Evolutionary conservation across 2,888 invertebrate species (phyloP), one percentile per base, ranked within the genome.

Genomic region (Coecobrya sp.): DNA sequence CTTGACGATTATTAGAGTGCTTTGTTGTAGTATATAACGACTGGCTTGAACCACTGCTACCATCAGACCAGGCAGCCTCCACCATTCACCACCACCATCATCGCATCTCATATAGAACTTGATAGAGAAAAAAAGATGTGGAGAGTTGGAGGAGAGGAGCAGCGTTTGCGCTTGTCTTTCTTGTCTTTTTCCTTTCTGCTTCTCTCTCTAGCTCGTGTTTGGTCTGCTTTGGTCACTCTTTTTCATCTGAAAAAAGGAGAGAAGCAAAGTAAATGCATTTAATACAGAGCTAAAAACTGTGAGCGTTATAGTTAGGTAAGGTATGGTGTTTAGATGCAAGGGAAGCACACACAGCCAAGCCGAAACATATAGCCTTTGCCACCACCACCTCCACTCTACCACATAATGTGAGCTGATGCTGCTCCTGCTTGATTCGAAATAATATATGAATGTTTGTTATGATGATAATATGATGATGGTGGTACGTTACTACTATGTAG

Each of bases 81-180:
- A 62, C 36, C n/a, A 52, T 65, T 25, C 82, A 70, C 73, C 70
- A 91, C 52, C 70, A 82, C 90, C 79, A 68, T 45, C 85, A 73
- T 82, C 88, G 59, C 82, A 70, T 62, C 79, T 52, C 52, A 65
- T 19, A 68, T 27, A 65, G 68, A 76, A 76, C 36, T 25, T 52
- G n/a, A n/a, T 3, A n/a, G n/a, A 10, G 27, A 81, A 10, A 30
- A 55, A 30, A 27, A 79, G 27, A 52, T 79, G 79, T 27, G 73
- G 45, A 55, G 45, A 55, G 25, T 22, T 36, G 45, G n/a, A 76
- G 85, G 45, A 62, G 85, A 91, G 68, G 81, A 87, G 91, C 91
- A 91, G 91, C 91, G 91, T 91, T 91, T 91, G 91, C 91, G 91
- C 91, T 91, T 82, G 91, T 87, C 91, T 85, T 79, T 70, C 70